Evolutionary conservation across 1,140 invertebrate genomes (phyloP).

Genomic region (Chymomyza costata): DNA sequence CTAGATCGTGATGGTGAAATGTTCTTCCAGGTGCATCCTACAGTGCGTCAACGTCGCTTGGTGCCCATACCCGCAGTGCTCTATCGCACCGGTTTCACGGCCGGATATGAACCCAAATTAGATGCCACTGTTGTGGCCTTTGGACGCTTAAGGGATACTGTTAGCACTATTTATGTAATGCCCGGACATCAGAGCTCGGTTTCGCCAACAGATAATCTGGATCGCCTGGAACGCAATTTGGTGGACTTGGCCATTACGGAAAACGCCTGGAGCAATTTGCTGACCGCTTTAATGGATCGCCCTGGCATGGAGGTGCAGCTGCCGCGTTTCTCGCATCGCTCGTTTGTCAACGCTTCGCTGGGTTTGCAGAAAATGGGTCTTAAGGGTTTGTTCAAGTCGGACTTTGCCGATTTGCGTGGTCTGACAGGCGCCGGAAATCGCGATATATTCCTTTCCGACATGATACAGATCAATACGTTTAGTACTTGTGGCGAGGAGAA

Average conservation of each 20-base stretch:
- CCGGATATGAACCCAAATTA: slow-evolving; percentile 87
- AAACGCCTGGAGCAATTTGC: slow-evolving; percentile 83
- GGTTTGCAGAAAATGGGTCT: slow-evolving; percentile 87
- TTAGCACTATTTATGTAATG: slow-evolving; percentile 87
- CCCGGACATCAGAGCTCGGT: slow-evolving; percentile 85
- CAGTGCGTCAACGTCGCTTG: slow-evolving; percentile 84
- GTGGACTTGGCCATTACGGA: slow-evolving; percentile 79
- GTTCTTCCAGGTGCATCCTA: slow-evolving; percentile 88
- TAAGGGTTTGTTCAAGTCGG: slow-evolving; percentile 83
- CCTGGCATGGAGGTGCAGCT: slow-evolving; percentile 86
- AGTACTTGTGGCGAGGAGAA: slow-evolving; percentile 86
- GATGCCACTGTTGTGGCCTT: slow-evolving; percentile 88
- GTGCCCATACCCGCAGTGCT: slow-evolving; percentile 88
- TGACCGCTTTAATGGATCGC: slow-evolving; percentile 83
- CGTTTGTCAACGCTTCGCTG: slow-evolving; percentile 85
- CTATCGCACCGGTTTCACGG: slow-evolving; percentile 84
- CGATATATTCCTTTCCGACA: slow-evolving; percentile 85
- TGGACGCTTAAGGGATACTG: slow-evolving; percentile 81
- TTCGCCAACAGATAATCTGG: slow-evolving; percentile 85
- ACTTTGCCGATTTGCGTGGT: slow-evolving; percentile 86
- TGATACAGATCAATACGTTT: slow-evolving; percentile 87
- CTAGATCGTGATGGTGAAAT: slow-evolving; percentile 87
- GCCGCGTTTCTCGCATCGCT: slow-evolving; percentile 88
- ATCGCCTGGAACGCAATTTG: slow-evolving; percentile 82
- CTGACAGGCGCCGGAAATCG: slow-evolving; percentile 83